Conservation (phyloP, 2,113 vertebrate genomes). For the Mustelus asterias region DNA sequence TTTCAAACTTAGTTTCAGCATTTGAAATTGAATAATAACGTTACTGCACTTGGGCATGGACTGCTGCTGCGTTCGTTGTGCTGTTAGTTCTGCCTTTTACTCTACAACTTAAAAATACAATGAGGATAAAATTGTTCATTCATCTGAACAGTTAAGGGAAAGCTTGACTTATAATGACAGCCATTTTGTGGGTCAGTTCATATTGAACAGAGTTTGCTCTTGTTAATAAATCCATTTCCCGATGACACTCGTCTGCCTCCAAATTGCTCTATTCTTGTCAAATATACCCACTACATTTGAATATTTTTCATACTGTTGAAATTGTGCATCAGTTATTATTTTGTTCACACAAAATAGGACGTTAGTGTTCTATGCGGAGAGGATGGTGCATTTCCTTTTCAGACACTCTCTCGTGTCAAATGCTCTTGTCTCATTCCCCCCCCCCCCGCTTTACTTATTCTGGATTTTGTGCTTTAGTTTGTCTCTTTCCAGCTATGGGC, state of each 20-base stretch:
- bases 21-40: not conserved
- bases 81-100: not conserved
- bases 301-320: not conserved
- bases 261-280: not conserved
- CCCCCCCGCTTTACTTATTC: not conserved
- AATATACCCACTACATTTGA: not conserved
- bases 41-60: not conserved
- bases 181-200: not conserved
- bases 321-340: not conserved
- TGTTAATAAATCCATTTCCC: not conserved
- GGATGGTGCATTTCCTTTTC: not conserved
- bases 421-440: not conserved
- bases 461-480: not conserved
- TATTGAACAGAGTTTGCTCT: not conserved
- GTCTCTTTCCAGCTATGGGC: not conserved
- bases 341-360: not conserved
- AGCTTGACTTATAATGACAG: not conserved
- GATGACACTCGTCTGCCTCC: not conserved
- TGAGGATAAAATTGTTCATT: not conserved
- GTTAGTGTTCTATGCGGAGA: not conserved
- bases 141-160: not conserved
- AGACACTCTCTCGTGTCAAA: not conserved
- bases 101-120: not conserved
- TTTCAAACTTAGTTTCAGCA: not conserved
- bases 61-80: not conserved